phyloP scores from a whole-genome alignment of 2,113 vertebrate species.

The Haplotaxodon microlepis region DNA sequence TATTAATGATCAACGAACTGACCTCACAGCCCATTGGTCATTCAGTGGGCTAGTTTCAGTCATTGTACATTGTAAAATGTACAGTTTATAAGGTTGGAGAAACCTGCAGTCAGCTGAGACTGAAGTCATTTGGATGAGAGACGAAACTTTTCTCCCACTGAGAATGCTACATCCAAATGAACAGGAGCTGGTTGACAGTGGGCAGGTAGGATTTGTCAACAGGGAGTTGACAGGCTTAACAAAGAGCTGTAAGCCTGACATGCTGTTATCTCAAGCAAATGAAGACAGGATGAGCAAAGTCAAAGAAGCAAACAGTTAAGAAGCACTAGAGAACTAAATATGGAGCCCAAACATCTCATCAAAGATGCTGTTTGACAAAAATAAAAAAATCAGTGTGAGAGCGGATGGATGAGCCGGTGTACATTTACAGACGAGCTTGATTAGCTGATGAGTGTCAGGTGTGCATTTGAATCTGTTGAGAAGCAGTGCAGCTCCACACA shows the following conservation, averaged over 20 bases:
- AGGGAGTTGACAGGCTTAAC: not conserved
- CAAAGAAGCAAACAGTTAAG: not conserved
- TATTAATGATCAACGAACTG: not conserved
- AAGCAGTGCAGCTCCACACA: not conserved
- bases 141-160: not conserved
- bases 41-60: not conserved
- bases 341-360: not conserved
- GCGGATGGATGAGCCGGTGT: not conserved
- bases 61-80: not conserved
- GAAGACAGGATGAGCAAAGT: not conserved
- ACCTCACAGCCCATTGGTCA: not conserved
- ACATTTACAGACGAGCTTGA: not conserved
- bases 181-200: not conserved
- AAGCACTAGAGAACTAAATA: not conserved
- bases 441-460: not conserved
- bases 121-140: not conserved
- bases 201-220: not conserved
- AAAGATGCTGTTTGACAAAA: not conserved
- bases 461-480: not conserved
- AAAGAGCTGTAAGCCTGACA: rapidly evolving
- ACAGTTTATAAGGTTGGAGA: not conserved
- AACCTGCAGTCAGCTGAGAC: not conserved
- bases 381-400: not conserved
- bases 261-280: rapidly evolving
- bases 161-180: not conserved